Evolutionary conservation across 2,113 vertebrate genomes (phyloP).

Genomic region (Nothoprocta pentlandii): DNA sequence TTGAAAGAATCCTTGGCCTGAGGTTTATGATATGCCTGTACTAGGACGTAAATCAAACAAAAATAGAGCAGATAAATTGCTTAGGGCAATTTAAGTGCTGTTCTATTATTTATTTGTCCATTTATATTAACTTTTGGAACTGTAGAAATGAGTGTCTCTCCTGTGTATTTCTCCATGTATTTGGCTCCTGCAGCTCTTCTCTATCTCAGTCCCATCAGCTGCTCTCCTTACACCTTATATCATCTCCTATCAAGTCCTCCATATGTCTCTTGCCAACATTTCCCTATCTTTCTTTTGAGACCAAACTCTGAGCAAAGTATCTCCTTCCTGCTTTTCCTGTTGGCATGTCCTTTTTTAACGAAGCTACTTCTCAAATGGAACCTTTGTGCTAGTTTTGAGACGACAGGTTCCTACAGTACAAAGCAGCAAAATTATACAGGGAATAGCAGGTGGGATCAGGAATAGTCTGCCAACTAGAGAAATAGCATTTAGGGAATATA

Average conservation of each 20-base stretch:
- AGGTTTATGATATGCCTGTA: background rate
- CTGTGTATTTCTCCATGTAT: background rate
- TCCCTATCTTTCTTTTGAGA: background rate
- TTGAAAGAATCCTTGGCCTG: slow-evolving; percentile 44
- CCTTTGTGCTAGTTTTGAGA: background rate
- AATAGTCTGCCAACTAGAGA: background rate
- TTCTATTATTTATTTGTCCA: slow-evolving; percentile 25
- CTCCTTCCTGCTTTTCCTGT: background rate
- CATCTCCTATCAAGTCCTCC: background rate
- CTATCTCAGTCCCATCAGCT: background rate
- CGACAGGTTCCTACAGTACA: background rate
- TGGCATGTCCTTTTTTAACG: background rate
- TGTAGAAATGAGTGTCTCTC: background rate
- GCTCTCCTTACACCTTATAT: background rate
- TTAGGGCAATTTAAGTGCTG: slow-evolving; percentile 22
- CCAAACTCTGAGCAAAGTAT: background rate
- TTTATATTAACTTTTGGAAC: background rate
- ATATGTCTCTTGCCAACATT: background rate
- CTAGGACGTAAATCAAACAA: slow-evolving; percentile 16
- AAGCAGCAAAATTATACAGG: background rate
- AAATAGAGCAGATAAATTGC: background rate
- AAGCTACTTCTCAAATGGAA: background rate
- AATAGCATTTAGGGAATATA: background rate
- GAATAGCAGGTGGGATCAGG: background rate
- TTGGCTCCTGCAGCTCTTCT: background rate